phyloP scores from a whole-genome alignment of 2,113 vertebrate genomes.

The Alligator mississippiensis region DNA sequence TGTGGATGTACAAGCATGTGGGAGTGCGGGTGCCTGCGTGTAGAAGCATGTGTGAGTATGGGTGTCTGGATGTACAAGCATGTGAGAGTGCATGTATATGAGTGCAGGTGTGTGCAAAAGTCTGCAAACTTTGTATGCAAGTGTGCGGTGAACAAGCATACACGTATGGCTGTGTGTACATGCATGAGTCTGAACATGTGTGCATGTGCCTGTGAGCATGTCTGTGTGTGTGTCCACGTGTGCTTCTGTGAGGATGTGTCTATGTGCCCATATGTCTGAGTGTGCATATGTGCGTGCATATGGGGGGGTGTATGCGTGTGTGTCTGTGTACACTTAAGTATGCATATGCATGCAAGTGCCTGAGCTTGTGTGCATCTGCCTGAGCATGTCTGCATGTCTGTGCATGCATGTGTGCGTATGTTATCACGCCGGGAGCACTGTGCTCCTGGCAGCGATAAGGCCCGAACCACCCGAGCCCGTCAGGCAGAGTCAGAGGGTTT shows the following conservation, averaged over 20 bases:
- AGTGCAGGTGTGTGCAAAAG: too few species aligned
- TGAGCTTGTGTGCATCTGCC: neutral
- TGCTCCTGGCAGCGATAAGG: conserved; percentile 76
- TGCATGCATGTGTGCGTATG: neutral
- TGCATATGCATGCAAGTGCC: neutral
- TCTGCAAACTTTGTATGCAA: too few species aligned
- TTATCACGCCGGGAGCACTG: conserved; percentile 73
- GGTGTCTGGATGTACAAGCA: too few species aligned
- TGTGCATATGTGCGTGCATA: neutral
- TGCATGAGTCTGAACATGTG: neutral
- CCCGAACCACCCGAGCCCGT: conserved; percentile 67
- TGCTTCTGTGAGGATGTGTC: too few species aligned
- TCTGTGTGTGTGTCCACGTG: neutral
- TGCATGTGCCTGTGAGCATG: neutral
- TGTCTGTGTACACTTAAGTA: too few species aligned
- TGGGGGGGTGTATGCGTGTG: too few species aligned
- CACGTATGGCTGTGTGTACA: too few species aligned
- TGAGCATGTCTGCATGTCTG: neutral
- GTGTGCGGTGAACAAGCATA: too few species aligned
- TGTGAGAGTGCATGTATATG: too few species aligned
- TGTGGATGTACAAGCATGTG: too few species aligned
- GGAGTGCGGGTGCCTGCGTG: too few species aligned
- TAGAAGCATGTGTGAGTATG: too few species aligned
- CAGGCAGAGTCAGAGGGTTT: conserved; percentile 81
- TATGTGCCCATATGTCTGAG: neutral